Conservation (phyloP, 2,113 vertebrate species). For the Ascaphus truei region DNA sequence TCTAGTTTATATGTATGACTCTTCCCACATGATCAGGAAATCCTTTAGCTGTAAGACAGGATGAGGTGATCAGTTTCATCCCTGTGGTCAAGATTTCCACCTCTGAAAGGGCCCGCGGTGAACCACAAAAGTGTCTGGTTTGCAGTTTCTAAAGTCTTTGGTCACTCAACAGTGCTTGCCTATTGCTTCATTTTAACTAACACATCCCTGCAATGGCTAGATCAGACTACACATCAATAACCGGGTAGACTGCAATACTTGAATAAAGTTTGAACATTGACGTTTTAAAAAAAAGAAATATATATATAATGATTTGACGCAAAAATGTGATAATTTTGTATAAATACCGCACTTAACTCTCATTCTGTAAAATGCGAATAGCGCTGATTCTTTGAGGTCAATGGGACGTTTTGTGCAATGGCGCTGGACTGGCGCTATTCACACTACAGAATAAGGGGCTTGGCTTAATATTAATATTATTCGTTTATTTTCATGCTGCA, state of each 20-base stretch:
- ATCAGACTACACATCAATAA: background rate
- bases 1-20: conserved; percentile 4
- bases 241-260: background rate
- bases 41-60: conserved; percentile 22
- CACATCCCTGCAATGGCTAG: background rate
- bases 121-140: conserved; percentile 24
- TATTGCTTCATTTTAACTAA: conserved; percentile 7
- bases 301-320: too few relatives aligned
- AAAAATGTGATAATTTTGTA: too few relatives aligned
- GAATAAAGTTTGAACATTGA: too few relatives aligned
- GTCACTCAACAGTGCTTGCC: conserved; percentile 4
- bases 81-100: conserved; percentile 6
- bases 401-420: too few relatives aligned
- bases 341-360: too few relatives aligned
- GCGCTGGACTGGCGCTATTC: too few relatives aligned
- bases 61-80: conserved; percentile 35
- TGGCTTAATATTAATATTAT: too few relatives aligned
- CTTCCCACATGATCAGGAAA: conserved; percentile 40
- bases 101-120: conserved; percentile 26
- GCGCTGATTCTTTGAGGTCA: too few relatives aligned
- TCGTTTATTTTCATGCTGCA: too few relatives aligned
- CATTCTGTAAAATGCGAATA: too few relatives aligned
- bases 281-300: too few relatives aligned
- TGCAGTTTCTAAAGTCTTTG: conserved; percentile 4
- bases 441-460: too few relatives aligned